Evolutionary conservation across 2,797 vertebrate genomes (phyloP).

Genomic region (Crocodylus rhombifer): DNA sequence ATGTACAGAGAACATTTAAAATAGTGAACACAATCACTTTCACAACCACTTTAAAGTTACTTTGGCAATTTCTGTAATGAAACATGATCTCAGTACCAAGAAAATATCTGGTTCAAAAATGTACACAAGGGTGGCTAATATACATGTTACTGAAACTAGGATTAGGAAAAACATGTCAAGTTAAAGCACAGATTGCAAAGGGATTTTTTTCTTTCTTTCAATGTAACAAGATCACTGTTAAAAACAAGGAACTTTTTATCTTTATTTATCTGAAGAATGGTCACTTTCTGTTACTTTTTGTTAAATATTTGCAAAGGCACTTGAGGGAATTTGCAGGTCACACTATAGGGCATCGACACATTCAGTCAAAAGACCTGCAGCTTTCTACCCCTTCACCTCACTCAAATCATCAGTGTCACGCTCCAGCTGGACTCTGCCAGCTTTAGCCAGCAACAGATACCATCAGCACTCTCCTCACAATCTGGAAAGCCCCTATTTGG

Average conservation of each 20-base stretch:
- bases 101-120: not conserved
- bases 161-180: not conserved
- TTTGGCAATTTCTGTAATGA: not conserved
- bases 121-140: not conserved
- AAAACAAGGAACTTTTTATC: not conserved
- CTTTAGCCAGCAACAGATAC: no score
- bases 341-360: no score
- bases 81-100: not conserved
- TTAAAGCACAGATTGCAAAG: no score
- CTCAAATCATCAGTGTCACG: no score
- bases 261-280: not conserved
- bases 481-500: no score
- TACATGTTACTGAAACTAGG: not conserved
- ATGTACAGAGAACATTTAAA: not conserved
- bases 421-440: no score
- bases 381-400: no score
- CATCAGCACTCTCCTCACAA: no score
- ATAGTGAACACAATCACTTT: not conserved
- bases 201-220: not conserved
- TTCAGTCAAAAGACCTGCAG: no score
- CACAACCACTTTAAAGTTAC: not conserved
- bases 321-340: rapidly evolving
- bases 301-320: not conserved
- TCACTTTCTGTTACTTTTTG: not conserved
- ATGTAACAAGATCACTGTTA: not conserved